Conservation (phyloP, 2,113 vertebrate species). For the Rhegmatorhina hoffmannsi region DNA sequence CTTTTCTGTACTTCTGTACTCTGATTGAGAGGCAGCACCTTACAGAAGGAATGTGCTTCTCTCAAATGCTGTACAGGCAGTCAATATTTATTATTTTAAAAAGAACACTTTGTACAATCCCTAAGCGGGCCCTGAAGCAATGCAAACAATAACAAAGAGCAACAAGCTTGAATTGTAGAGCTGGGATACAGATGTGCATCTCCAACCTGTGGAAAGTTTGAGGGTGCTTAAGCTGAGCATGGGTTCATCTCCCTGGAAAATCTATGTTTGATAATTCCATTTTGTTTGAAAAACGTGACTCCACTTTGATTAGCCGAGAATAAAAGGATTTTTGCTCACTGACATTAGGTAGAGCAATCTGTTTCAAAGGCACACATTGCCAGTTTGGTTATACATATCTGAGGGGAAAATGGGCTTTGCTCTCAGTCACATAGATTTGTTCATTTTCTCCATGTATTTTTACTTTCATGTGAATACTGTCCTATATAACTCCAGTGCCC, state of each 20-base stretch:
- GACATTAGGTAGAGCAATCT: neutral
- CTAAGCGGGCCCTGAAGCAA: neutral
- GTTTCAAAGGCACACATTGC: neutral
- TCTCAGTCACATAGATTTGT: neutral
- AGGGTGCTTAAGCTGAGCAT: neutral
- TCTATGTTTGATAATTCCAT: neutral
- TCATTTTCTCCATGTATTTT: neutral
- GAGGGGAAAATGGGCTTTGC: neutral
- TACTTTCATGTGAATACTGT: neutral
- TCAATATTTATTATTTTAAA: neutral
- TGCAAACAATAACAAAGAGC: constrained; percentile 41
- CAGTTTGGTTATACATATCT: neutral
- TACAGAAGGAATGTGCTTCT: neutral
- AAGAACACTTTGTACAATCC: constrained; percentile 43
- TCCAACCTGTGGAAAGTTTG: neutral
- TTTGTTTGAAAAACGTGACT: neutral
- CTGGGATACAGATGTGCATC: constrained; percentile 26
- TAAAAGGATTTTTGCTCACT: neutral
- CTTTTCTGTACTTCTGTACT: neutral
- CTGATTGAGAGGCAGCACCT: accelerated
- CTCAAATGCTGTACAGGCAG: neutral
- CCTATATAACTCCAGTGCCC: neutral
- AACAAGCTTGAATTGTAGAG: neutral
- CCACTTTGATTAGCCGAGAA: neutral
- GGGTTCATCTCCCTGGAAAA: neutral